A percentile compares a stretch with the other conserved stretches of the same genome.
These are phyloP conservation scores for Trachelus troglodyta DNA, from an alignment of 2,888 invertebrate genomes.

Conservation along the genomic window DNA sequence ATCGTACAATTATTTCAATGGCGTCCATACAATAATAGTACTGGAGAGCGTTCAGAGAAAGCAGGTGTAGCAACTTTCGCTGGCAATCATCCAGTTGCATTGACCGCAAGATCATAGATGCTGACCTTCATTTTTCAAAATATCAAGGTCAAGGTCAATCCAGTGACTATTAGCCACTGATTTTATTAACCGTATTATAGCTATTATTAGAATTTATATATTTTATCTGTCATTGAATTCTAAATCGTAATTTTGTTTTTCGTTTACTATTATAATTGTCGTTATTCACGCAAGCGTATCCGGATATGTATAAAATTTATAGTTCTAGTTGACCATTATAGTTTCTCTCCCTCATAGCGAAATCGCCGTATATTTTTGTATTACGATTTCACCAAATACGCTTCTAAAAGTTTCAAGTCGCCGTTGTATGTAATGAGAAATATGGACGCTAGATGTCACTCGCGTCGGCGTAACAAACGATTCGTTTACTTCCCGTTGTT, in stretches of 20 bases:
- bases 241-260: background rate
- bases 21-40: background rate
- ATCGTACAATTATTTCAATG: background rate
- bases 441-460: background rate
- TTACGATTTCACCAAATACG: background rate
- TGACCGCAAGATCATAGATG: conserved; percentile 35
- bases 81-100: conserved; percentile 28
- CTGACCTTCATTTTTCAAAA: conserved; percentile 29
- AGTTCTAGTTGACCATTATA: background rate
- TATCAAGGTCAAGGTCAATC: conserved; percentile 34
- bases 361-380: background rate
- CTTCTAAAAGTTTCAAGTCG: background rate
- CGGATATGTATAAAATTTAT: background rate
- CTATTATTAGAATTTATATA: conserved; percentile 2
- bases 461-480: background rate
- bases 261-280: conserved; percentile 12
- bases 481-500: background rate
- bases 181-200: conserved; percentile 7
- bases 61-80: conserved; percentile 28
- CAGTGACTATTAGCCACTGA: background rate
- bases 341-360: background rate
- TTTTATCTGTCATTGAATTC: background rate
- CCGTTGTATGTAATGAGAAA: background rate
- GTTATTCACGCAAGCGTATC: background rate
- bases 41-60: conserved; percentile 33